A percentile compares a stretch with the other conserved stretches of the same genome.
Conservation (phyloP, 1,140 invertebrate species). For the Bombus impatiens region DNA sequence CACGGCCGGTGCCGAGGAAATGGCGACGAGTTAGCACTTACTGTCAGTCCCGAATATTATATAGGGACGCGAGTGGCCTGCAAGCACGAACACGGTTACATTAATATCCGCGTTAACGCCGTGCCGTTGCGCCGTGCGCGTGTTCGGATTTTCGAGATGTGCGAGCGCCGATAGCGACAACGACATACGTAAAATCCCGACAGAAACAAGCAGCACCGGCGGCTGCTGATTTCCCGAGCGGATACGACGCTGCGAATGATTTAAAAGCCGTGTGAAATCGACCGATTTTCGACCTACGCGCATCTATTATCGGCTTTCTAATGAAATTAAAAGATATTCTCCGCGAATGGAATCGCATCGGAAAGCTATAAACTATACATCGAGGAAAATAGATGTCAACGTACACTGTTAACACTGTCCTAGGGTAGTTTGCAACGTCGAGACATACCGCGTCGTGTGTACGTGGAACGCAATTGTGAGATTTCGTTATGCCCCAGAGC, state of each 20-base stretch:
- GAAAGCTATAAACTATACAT: too few relatives aligned
- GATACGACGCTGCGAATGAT: slow-evolving; percentile 25
- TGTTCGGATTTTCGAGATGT: slow-evolving; percentile 32
- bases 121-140: neutral
- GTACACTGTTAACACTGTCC: neutral
- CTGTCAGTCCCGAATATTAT: slow-evolving; percentile 59
- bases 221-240: slow-evolving; percentile 41
- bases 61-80: slow-evolving; percentile 33
- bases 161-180: slow-evolving; percentile 27
- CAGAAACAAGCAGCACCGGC: slow-evolving; percentile 12
- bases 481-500: neutral
- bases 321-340: neutral
- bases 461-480: neutral
- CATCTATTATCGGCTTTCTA: neutral
- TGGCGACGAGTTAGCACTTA: slow-evolving; percentile 60
- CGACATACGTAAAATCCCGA: slow-evolving; percentile 25
- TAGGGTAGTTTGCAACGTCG: neutral
- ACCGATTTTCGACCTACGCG: neutral
- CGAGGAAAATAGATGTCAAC: too few relatives aligned
- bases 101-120: slow-evolving; percentile 61
- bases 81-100: slow-evolving; percentile 44
- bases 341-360: neutral
- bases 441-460: neutral
- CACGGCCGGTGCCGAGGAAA: slow-evolving; percentile 26
- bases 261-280: slow-evolving; percentile 18